Base-by-base conservation (phyloP, 2,113 vertebrate species). In the Otis tarda region DNA sequence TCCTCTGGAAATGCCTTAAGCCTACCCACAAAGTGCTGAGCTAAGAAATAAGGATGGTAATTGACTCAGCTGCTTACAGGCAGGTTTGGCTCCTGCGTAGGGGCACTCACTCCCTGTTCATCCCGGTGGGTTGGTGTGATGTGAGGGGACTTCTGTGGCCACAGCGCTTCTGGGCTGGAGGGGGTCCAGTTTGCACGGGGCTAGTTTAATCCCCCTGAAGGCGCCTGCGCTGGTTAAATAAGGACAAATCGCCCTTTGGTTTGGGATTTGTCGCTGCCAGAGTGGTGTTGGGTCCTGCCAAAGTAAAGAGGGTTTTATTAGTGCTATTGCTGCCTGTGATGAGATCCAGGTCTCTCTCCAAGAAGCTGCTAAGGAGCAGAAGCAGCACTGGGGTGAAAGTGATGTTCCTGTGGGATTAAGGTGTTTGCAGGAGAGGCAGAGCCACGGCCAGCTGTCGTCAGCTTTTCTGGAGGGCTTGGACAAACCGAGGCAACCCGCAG, bases 1-100 rank as follows among this genome's bases (percentile, higher is more conserved):
- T 95, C 90, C 90, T 90, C 82, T 86, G 78, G 80, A 90, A 95
- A 80, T 70, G 75, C 88, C 89, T 90, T 92, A 63, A 92, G 71
- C 75, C 68, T 93, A 53, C 47, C 47, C 27, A 27, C 43, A 81
- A 92, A 86, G 27, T 86, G 82, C 89, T 87, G 91, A 96, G 90
- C 71, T 93, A 79, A 90, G 92, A 76, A 80, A 83, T 28, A 77
- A 57, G 22, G 23, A 93, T 57, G 86, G 59, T 80, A 89, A 93
- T 91, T 88, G 35, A n/a, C 27, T 80, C 16, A 2, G 70, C 84
- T 76, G 22, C 22, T 83, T 10, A 18, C 57, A 57, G 47, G 69
- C 78, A 69, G n/a, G 69, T 93, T 81, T 91, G 65, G 45, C 39
- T 71, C 35, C 55, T 67, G 37, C 6, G 2, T 7, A 39, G 53